Conservation (phyloP, 2,888 invertebrate species). For the Agriopis aurantiaria region DNA sequence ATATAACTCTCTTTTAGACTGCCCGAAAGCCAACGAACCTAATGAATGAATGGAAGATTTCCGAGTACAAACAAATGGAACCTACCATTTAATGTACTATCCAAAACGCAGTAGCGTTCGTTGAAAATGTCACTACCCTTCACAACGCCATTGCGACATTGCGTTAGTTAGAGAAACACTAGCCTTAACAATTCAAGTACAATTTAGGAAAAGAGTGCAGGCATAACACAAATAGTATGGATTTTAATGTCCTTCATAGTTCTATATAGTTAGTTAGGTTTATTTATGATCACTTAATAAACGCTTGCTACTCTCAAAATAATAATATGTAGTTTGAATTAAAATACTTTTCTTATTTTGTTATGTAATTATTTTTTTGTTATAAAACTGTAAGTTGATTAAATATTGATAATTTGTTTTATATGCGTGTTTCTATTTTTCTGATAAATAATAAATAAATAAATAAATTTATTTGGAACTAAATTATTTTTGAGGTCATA, state of each 20-base stretch:
- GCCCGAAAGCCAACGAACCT: too few species aligned
- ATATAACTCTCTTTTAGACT: too few species aligned
- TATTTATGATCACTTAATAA: constrained; percentile 9
- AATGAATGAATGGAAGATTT: too few species aligned
- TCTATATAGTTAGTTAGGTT: neutral
- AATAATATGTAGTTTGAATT: neutral
- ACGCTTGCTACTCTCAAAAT: constrained; percentile 1
- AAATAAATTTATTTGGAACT: neutral
- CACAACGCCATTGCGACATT: too few species aligned
- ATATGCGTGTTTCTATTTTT: neutral
- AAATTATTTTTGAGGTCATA: constrained; percentile 5
- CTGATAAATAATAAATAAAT: neutral
- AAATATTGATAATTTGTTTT: neutral
- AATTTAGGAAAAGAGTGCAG: too few species aligned
- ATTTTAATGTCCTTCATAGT: neutral
- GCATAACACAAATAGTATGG: neutral
- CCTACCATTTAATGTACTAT: too few species aligned
- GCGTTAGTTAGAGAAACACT: too few species aligned
- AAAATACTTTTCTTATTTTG: constrained; percentile 15
- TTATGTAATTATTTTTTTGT: neutral
- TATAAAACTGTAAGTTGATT: neutral
- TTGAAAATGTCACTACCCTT: too few species aligned
- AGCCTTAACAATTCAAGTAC: too few species aligned
- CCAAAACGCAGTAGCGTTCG: too few species aligned
- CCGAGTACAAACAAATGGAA: too few species aligned